Evolutionary conservation across 2,888 invertebrate genomes (phyloP).

Genomic region (Ceraclea dissimilis): DNA sequence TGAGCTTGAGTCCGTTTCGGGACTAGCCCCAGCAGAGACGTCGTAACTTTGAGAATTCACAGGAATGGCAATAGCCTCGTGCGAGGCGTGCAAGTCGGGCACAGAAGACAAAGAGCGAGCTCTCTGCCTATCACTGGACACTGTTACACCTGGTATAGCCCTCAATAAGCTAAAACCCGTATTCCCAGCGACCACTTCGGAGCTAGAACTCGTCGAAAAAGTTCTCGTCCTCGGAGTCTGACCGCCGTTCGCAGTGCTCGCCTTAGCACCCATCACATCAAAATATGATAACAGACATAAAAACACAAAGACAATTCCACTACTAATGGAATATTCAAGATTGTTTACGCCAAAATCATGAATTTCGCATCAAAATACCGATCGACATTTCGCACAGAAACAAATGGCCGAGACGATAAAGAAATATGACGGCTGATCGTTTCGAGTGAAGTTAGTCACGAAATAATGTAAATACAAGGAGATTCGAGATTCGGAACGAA

Average conservation of each 20-base stretch:
- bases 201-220: slow-evolving; percentile 67
- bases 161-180: slow-evolving; percentile 63
- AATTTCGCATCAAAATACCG: slow-evolving; percentile 21
- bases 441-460: slow-evolving; percentile 15
- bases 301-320: slow-evolving; percentile 16
- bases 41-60: slow-evolving; percentile 58
- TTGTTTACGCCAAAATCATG: slow-evolving; percentile 14
- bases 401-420: slow-evolving; percentile 20
- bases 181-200: slow-evolving; percentile 53
- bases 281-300: slow-evolving; percentile 19
- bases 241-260: slow-evolving; percentile 72
- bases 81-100: slow-evolving; percentile 55
- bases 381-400: slow-evolving; percentile 24
- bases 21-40: slow-evolving; percentile 57
- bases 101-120: slow-evolving; percentile 78
- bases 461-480: slow-evolving; percentile 20
- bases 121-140: slow-evolving; percentile 71
- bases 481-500: too few relatives aligned
- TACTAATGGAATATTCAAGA: slow-evolving; percentile 11
- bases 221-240: slow-evolving; percentile 67
- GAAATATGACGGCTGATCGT: slow-evolving; percentile 25
- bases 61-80: slow-evolving; percentile 56
- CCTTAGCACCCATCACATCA: slow-evolving; percentile 71
- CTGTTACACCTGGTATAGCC: slow-evolving; percentile 63
- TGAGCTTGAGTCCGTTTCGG: slow-evolving; percentile 60